A percentile compares a stretch with the other conserved stretches of the same genome.
Evolutionary conservation across 2,797 vertebrate genomes (phyloP).

Genomic region (Anabacerthia variegaticeps): DNA sequence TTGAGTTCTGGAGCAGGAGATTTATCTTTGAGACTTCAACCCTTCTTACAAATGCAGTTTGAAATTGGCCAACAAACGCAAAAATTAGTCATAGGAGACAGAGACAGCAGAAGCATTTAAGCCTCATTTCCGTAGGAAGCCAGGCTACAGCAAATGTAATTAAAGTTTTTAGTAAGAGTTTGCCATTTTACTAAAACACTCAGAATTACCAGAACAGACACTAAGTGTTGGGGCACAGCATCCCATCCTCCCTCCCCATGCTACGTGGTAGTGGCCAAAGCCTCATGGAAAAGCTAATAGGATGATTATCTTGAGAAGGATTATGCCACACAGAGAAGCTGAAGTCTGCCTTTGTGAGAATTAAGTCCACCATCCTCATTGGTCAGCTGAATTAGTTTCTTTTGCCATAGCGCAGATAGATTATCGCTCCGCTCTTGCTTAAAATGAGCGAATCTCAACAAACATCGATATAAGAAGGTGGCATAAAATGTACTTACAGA

Average conservation of each 20-base stretch:
- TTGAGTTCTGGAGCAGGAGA: not conserved
- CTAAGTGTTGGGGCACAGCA: not conserved
- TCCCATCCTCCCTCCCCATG: not conserved
- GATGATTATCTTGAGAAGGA: conserved; percentile 22
- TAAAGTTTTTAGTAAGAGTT: not conserved
- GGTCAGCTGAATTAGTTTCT: not conserved
- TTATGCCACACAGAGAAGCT: conserved; percentile 4
- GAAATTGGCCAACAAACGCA: not conserved
- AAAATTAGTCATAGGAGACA: not conserved
- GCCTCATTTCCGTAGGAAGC: not conserved
- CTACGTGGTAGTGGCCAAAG: not conserved
- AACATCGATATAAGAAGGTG: fast-evolving
- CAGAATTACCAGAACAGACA: not conserved
- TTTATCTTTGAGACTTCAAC: not conserved
- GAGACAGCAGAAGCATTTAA: not conserved
- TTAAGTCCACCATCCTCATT: not conserved
- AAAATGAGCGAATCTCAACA: not conserved
- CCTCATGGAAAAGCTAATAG: not conserved
- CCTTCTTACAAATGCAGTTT: not conserved
- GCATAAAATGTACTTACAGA: not conserved
- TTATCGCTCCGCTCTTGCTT: not conserved
- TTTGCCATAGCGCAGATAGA: not conserved
- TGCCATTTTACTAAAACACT: not conserved
- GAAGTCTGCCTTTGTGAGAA: conserved; percentile 9
- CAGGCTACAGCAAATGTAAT: conserved; percentile 15